Base-by-base conservation (phyloP, 2,113 vertebrate species). In the Nanorana parkeri region DNA sequence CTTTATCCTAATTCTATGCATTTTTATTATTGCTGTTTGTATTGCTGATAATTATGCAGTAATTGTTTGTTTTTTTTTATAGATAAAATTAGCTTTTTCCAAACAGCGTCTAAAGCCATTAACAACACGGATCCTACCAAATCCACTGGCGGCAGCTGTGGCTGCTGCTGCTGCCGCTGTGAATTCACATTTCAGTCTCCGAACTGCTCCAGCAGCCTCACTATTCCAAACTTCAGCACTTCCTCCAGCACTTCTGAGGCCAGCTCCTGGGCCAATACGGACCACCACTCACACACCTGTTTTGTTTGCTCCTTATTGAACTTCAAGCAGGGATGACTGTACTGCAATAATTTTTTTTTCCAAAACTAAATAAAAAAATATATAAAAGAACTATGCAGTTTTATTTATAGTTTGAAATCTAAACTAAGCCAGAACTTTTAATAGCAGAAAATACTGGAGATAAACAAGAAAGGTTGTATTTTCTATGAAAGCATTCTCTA, bases 291-390 rank as follows among this genome's bases (percentile, higher is more conserved):
- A 98, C 85, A 94, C 98, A 4, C 95, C 96, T 0, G 91, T 99
- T 89, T 94, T 99, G 80, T 99, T 99, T 85, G 93, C 98, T 87
- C 97, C 98, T 51, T 99, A 99, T 81, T 99, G 95, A 99, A 90
- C 88, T 91, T 88, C 85, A 84, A 77, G 86, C 76, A 75, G 88
- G 90, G 92, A 90, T 86, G 20, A 76, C 85, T 90, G 90, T 93
- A 94, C 94, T 93, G 96, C 97, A 98, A 98, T 98, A 98, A 98
- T 95, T 93, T 95, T 74, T 94, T 93, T 95, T 93, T 90, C 87
- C 85, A 88, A 88, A 89, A 87, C 82, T 90, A 64, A 85, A 84
- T 73, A 83, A 91, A 91, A 91, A 64, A 81, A 84, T 80, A 77
- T 84, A 91, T 90, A 93, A 91, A 92, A 94, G 94, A 96, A 96